These are phyloP conservation scores for Elanoides forficatus DNA, from an alignment of 2,113 vertebrate species.

Conservation along the genomic window DNA sequence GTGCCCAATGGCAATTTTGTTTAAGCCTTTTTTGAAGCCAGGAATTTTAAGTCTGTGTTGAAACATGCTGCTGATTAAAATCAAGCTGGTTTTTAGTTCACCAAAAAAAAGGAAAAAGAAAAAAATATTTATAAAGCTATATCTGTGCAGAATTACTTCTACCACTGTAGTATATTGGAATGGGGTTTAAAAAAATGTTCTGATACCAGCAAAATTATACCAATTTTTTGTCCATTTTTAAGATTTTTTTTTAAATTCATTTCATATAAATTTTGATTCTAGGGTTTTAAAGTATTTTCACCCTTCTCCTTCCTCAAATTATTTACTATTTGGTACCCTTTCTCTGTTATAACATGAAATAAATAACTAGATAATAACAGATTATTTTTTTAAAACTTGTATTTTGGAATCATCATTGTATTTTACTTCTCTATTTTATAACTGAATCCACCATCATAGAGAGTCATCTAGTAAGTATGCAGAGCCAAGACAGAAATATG, in stretches of 20 bases:
- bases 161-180: neutral
- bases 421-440: neutral
- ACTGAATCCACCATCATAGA: neutral
- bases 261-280: neutral
- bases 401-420: neutral
- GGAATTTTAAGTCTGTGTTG: constrained; percentile 45
- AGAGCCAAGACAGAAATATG: neutral
- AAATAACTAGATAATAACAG: neutral
- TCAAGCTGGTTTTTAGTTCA: constrained; percentile 26
- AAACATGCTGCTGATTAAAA: constrained; percentile 22
- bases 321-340: neutral
- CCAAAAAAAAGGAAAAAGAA: neutral
- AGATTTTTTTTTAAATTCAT: neutral
- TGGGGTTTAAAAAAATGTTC: neutral
- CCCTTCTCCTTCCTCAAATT: neutral
- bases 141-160: neutral
- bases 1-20: constrained; percentile 20
- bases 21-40: constrained; percentile 22
- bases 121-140: neutral
- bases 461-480: neutral
- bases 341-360: neutral
- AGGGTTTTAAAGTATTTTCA: neutral
- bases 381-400: neutral
- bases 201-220: neutral
- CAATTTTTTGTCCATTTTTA: neutral